Evolutionary conservation across 2,797 vertebrate genomes (phyloP).

Genomic region (Sebastes cheni): DNA sequence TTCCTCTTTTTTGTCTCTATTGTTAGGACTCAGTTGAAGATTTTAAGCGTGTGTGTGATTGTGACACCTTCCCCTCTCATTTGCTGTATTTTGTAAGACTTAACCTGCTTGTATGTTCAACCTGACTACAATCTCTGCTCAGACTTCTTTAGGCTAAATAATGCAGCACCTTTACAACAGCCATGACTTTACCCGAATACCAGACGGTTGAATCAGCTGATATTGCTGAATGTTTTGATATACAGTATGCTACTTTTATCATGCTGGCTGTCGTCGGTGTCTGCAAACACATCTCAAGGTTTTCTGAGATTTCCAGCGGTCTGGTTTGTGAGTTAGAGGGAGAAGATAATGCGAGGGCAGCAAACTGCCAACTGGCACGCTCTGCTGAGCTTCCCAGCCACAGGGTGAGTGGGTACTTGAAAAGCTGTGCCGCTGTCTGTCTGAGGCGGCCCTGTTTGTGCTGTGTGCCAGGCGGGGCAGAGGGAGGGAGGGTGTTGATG

Average conservation of each 20-base stretch:
- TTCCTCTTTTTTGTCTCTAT: slow-evolving; percentile 22
- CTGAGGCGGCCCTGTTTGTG: slow-evolving; percentile 58
- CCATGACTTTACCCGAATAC: slow-evolving; percentile 18
- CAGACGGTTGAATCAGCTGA: slow-evolving; percentile 34
- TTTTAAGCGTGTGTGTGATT: not conserved
- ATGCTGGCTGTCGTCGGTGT: slow-evolving; percentile 9
- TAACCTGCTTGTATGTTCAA: not conserved
- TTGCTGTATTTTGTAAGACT: not conserved
- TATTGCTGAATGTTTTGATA: not conserved
- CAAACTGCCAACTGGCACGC: slow-evolving; percentile 63
- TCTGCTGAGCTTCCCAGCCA: slow-evolving; percentile 62
- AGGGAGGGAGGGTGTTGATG: not conserved
- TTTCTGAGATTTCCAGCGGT: slow-evolving; percentile 44
- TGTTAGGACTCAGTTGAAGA: not conserved
- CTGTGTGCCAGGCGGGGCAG: slow-evolving; percentile 59
- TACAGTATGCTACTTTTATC: slow-evolving; percentile 1
- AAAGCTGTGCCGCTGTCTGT: slow-evolving; percentile 66
- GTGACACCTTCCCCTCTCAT: not conserved
- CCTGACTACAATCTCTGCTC: not conserved
- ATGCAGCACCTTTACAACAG: slow-evolving; percentile 19
- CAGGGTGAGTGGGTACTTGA: slow-evolving; percentile 69
- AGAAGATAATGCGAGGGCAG: slow-evolving; percentile 41
- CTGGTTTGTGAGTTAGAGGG: slow-evolving; percentile 43
- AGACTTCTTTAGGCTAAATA: slow-evolving; percentile 27
- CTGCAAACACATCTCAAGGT: slow-evolving; percentile 27